phyloP scores from a whole-genome alignment of 2,888 invertebrate genomes.

The Chloromyia formosa region DNA sequence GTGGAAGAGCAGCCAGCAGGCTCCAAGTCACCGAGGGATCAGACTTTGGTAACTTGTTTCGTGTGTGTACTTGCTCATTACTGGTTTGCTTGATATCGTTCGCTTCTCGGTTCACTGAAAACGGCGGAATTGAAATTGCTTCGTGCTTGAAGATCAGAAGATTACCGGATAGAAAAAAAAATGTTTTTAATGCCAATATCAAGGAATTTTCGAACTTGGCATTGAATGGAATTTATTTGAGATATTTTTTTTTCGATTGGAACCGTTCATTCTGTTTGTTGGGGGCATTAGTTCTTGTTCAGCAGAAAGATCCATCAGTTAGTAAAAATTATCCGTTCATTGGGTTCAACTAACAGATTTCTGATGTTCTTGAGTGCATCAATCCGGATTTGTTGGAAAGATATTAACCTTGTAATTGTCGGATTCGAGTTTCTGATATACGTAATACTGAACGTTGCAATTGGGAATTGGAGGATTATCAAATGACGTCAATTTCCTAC shows the following conservation, averaged over 20 bases:
- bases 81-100: not conserved
- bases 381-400: too few species aligned
- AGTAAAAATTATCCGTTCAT: too few species aligned
- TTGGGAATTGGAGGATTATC: too few species aligned
- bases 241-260: not conserved
- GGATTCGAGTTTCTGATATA: too few species aligned
- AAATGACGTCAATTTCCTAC: too few species aligned
- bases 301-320: too few species aligned
- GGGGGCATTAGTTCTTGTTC: too few species aligned
- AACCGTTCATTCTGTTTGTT: too few species aligned
- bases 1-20: not conserved
- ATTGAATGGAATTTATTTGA: slow-evolving; percentile 38
- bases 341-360: too few species aligned
- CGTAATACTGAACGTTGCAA: too few species aligned
- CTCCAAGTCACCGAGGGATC: not conserved
- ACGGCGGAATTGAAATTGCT: slow-evolving; percentile 9
- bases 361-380: too few species aligned
- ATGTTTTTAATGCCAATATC: slow-evolving; percentile 32
- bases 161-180: slow-evolving; percentile 17
- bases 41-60: slow-evolving; percentile 14
- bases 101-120: not conserved
- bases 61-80: not conserved
- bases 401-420: too few species aligned
- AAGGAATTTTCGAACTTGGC: slow-evolving; percentile 37
- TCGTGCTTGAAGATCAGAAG: slow-evolving; percentile 33